Percentiles rank a stretch among this genome's conserved stretches.
phyloP scores from a whole-genome alignment of 2,888 invertebrate genomes.

The Asteroscopus sphinx region DNA sequence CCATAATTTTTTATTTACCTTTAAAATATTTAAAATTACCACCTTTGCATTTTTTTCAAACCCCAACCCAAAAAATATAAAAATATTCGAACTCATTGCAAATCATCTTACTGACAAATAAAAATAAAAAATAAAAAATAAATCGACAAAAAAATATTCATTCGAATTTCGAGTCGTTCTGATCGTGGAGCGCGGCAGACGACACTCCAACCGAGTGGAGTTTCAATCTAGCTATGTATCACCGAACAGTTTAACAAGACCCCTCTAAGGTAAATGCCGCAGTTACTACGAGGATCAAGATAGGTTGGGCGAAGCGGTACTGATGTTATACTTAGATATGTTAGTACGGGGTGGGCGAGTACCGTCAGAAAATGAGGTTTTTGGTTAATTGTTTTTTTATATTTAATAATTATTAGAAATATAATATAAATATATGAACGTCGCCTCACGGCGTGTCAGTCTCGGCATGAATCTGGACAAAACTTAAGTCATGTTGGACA shows the following conservation, averaged over 20 bases:
- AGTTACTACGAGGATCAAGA: constrained; percentile 75
- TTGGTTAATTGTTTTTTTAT: no score
- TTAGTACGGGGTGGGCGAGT: constrained; percentile 81
- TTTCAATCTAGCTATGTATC: constrained; percentile 82
- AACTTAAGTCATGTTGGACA: no score
- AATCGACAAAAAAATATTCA: constrained; percentile 59
- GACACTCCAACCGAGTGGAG: constrained; percentile 85
- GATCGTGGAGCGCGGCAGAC: constrained; percentile 87
- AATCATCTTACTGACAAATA: constrained; percentile 26
- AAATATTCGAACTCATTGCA: constrained; percentile 1
- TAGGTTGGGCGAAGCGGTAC: constrained; percentile 84
- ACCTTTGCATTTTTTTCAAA: no score
- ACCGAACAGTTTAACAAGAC: constrained; percentile 65
- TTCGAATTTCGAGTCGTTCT: constrained; percentile 85
- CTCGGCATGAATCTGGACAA: no score
- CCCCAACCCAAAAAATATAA: not conserved
- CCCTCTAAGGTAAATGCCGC: constrained; percentile 67
- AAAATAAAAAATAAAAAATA: constrained; percentile 70
- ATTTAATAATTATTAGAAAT: no score
- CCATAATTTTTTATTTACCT: no score
- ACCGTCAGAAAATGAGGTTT: constrained; percentile 65
- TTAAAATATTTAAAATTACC: no score
- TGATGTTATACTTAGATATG: constrained; percentile 84
- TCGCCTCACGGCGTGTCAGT: no score
- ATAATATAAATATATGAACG: no score